These are phyloP conservation scores for Zaprionus inermis DNA, from an alignment of 1,140 invertebrate species.

Conservation along the genomic window DNA sequence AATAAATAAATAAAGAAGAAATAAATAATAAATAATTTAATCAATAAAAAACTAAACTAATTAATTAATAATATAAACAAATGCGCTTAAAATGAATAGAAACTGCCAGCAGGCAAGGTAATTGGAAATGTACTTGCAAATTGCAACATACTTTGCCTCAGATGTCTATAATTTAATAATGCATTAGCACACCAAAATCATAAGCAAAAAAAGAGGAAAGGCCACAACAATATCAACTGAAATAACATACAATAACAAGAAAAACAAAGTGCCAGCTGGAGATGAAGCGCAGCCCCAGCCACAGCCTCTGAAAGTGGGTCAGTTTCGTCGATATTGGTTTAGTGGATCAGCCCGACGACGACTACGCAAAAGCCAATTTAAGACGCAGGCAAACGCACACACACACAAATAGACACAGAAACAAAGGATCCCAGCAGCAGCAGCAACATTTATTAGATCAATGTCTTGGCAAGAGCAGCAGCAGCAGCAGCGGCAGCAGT, in stretches of 20 bases:
- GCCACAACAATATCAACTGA: slow-evolving; percentile 8
- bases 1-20: too few relatives aligned
- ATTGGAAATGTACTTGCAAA: background rate
- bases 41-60: too few relatives aligned
- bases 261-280: slow-evolving; percentile 5
- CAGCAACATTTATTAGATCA: slow-evolving; percentile 67
- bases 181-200: background rate
- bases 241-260: slow-evolving; percentile 8
- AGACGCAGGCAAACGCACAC: background rate
- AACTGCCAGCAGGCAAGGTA: too few relatives aligned
- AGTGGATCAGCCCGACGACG: slow-evolving; percentile 65
- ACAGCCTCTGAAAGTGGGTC: slow-evolving; percentile 49
- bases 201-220: background rate
- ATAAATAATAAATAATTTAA: too few relatives aligned
- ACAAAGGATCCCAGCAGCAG: slow-evolving; percentile 35
- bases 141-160: background rate
- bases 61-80: too few relatives aligned
- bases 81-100: too few relatives aligned
- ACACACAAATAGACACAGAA: slow-evolving; percentile 13
- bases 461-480: slow-evolving; percentile 54
- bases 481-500: slow-evolving; percentile 23
- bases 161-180: background rate
- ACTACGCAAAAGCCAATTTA: slow-evolving; percentile 10
- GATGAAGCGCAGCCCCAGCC: slow-evolving; percentile 6
- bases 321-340: slow-evolving; percentile 63